These are phyloP conservation scores for Paracanthobrama guichenoti DNA, from an alignment of 2,113 vertebrate species.

Conservation along the genomic window DNA sequence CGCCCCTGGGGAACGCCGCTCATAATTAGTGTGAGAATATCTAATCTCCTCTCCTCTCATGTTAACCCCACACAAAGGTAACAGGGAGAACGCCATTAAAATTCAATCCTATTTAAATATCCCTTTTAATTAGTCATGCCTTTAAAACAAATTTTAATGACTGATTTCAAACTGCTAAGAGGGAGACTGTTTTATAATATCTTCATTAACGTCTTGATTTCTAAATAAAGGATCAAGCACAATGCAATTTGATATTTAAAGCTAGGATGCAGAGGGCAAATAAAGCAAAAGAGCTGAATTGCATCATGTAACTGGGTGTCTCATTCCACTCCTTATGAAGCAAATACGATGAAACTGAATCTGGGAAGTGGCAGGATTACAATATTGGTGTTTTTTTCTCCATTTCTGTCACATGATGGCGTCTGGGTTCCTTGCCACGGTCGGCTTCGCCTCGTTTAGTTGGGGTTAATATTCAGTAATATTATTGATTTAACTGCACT, in stretches of 20 bases:
- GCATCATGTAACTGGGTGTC: not conserved
- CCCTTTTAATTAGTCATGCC: conserved; percentile 84
- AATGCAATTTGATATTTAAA: conserved; percentile 72
- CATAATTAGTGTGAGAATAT: conserved; percentile 84
- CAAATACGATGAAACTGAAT: not conserved
- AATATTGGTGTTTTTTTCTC: not conserved
- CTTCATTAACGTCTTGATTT: conserved; percentile 75
- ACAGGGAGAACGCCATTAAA: conserved; percentile 78
- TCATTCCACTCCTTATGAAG: not conserved
- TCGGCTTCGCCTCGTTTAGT: no score
- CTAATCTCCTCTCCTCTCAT: conserved; percentile 81
- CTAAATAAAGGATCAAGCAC: conserved; percentile 77
- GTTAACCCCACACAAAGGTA: conserved; percentile 79
- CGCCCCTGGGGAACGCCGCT: conserved; percentile 73
- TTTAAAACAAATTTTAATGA: conserved; percentile 83
- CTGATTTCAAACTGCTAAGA: conserved; percentile 77
- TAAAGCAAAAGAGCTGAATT: not conserved
- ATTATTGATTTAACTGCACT: no score
- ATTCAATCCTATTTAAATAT: conserved; percentile 81
- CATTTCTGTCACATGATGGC: no score
- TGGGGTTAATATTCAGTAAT: no score
- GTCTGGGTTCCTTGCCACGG: no score
- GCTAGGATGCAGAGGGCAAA: conserved; percentile 46
- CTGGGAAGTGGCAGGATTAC: not conserved
- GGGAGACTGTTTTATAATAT: conserved; percentile 72